phyloP scores from a whole-genome alignment of 2,888 invertebrate species.

The Brachyptera putata region DNA sequence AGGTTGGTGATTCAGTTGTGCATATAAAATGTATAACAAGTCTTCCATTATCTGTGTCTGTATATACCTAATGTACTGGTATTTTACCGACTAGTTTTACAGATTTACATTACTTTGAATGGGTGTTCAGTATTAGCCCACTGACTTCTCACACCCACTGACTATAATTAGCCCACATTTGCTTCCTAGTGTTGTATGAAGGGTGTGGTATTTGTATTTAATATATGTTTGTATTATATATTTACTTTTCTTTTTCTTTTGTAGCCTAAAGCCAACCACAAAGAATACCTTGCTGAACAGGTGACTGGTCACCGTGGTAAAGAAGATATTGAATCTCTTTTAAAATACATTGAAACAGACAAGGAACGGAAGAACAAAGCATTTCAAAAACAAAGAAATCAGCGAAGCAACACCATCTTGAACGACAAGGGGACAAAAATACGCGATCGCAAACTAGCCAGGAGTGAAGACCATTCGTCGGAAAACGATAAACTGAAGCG shows the following conservation, averaged over 20 bases:
- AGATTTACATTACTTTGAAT: too few species aligned
- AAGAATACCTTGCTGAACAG: conserved; percentile 46
- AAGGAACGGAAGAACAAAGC: conserved; percentile 43
- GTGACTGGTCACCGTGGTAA: conserved; percentile 76
- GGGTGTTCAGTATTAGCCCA: too few species aligned
- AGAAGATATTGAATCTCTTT: conserved; percentile 69
- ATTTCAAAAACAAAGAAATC: conserved; percentile 38
- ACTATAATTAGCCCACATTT: too few species aligned
- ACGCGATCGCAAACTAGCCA: conserved; percentile 34
- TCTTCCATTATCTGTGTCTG: too few species aligned
- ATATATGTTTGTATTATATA: neutral
- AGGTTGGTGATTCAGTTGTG: too few species aligned
- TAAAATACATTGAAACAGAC: conserved; percentile 70
- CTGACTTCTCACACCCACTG: too few species aligned
- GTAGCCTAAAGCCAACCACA: conserved; percentile 36
- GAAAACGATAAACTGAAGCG: conserved; percentile 55
- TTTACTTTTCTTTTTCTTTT: neutral
- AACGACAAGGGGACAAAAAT: conserved; percentile 15
- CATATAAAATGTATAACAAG: too few species aligned
- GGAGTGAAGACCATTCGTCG: conserved; percentile 45
- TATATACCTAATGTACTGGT: too few species aligned
- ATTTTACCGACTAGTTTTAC: too few species aligned
- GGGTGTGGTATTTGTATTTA: neutral
- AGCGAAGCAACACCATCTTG: conserved; percentile 38
- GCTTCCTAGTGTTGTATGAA: neutral